Percentiles rank a stretch among this genome's conserved stretches.
Conservation (phyloP, 2,888 invertebrate genomes). For the Plagodis dolabraria region DNA sequence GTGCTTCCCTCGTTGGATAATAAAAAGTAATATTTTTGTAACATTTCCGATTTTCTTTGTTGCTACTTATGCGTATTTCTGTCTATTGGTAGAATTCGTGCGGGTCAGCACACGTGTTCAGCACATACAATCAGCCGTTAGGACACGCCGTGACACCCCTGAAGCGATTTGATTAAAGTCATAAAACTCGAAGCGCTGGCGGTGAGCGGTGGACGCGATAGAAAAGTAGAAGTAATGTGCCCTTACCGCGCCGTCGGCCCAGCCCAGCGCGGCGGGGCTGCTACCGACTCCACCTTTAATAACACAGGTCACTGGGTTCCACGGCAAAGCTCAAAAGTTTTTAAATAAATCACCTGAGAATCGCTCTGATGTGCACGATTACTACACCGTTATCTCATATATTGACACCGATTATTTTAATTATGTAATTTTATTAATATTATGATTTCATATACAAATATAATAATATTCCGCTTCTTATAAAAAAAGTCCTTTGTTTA, state of each 20-base stretch:
- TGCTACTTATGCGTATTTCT: slow-evolving; percentile 43
- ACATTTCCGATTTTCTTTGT: slow-evolving; percentile 51
- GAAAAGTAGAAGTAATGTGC: slow-evolving; percentile 41
- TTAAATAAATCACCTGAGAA: slow-evolving; percentile 25
- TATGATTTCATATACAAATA: no score
- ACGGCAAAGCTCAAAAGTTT: slow-evolving; percentile 65
- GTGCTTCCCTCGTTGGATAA: slow-evolving; percentile 54
- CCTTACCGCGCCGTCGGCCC: slow-evolving; percentile 60
- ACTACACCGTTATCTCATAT: slow-evolving; percentile 5
- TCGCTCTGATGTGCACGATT: slow-evolving; percentile 7
- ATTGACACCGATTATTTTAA: background rate
- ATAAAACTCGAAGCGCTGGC: slow-evolving; percentile 67
- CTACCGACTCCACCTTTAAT: slow-evolving; percentile 73
- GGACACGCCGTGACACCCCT: slow-evolving; percentile 70
- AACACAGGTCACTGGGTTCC: slow-evolving; percentile 78
- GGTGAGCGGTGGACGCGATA: slow-evolving; percentile 27
- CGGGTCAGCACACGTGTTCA: slow-evolving; percentile 70
- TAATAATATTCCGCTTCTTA: no score
- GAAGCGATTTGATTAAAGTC: slow-evolving; percentile 81
- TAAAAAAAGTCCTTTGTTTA: no score
- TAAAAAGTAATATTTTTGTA: slow-evolving; percentile 59
- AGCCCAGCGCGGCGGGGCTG: slow-evolving; percentile 52
- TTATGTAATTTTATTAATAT: no score
- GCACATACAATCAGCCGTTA: slow-evolving; percentile 72
- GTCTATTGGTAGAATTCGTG: slow-evolving; percentile 51